Evolutionary conservation across 1,140 invertebrate species (phyloP).

Genomic region (Lasioglossum albipes): DNA sequence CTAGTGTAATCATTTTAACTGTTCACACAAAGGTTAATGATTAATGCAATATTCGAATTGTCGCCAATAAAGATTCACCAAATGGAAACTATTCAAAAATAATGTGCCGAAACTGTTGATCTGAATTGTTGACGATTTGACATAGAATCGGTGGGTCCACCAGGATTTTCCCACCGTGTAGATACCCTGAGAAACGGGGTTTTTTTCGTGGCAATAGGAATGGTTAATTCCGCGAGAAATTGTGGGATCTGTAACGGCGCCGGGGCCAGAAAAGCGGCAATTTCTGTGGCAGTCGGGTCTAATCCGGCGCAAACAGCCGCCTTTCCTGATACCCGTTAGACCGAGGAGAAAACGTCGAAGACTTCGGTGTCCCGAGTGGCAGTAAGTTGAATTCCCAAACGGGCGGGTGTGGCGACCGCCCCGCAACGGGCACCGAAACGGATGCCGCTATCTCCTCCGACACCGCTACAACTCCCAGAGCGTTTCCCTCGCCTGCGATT

Average conservation of each 20-base stretch:
- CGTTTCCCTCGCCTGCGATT: slow-evolving; percentile 10
- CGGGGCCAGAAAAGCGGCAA: slow-evolving; percentile 33
- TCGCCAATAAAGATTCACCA: no score
- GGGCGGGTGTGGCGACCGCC: slow-evolving; percentile 80
- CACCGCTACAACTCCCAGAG: slow-evolving; percentile 35
- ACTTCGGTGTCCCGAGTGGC: slow-evolving; percentile 63
- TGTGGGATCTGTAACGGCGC: slow-evolving; percentile 22
- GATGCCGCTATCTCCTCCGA: slow-evolving; percentile 62
- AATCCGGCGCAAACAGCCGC: slow-evolving; percentile 40
- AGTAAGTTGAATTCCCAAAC: slow-evolving; percentile 80
- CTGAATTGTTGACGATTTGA: no score
- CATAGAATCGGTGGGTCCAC: no score
- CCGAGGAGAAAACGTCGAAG: slow-evolving; percentile 59
- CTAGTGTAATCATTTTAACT: no score
- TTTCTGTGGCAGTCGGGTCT: slow-evolving; percentile 39
- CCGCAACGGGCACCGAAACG: slow-evolving; percentile 76
- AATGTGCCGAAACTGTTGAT: no score
- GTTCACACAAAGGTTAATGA: no score
- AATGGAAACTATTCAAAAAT: no score
- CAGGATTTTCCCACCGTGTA: neutral
- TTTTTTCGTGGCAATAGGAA: neutral
- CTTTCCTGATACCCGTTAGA: slow-evolving; percentile 60
- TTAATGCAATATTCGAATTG: no score
- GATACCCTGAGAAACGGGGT: neutral
- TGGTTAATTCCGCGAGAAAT: slow-evolving; percentile 1